A percentile compares a stretch with the other conserved stretches of the same genome.
phyloP scores from a whole-genome alignment of 2,888 invertebrate genomes.

The Cephus pygmeus region DNA sequence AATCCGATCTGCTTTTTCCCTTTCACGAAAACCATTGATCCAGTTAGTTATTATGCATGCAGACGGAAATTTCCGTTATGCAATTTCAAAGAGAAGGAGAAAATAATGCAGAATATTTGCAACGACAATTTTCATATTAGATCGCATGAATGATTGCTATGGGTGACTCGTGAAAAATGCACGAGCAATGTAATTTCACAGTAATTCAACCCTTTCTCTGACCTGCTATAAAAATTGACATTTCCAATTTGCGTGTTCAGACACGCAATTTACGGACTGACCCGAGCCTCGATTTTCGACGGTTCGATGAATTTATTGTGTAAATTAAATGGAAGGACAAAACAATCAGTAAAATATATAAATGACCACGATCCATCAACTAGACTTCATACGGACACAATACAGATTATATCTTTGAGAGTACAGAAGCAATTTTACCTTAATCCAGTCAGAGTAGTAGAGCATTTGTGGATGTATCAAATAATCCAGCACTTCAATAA shows the following conservation, averaged over 20 bases:
- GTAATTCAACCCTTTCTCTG: not conserved
- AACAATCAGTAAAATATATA: not conserved
- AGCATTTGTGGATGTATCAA: not conserved
- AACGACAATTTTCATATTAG: not conserved
- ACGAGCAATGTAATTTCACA: not conserved
- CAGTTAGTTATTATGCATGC: not conserved
- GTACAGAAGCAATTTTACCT: not conserved
- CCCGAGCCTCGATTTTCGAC: not conserved
- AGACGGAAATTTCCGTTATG: not conserved
- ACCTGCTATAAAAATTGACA: not conserved
- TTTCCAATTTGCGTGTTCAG: not conserved
- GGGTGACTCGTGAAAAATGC: not conserved
- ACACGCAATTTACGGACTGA: not conserved
- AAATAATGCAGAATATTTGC: not conserved
- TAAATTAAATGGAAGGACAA: not conserved
- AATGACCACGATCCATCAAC: not conserved
- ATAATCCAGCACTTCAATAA: not conserved
- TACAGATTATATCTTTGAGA: not conserved
- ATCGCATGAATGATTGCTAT: not conserved
- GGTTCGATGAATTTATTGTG: not conserved
- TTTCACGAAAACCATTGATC: not conserved
- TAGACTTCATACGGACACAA: not conserved
- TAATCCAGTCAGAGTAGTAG: not conserved
- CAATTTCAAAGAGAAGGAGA: not conserved
- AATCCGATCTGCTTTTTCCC: not conserved